Percentiles rank a stretch among this genome's conserved stretches.
Conservation (phyloP, 2,888 invertebrate genomes). For the Glomeris marginata region DNA sequence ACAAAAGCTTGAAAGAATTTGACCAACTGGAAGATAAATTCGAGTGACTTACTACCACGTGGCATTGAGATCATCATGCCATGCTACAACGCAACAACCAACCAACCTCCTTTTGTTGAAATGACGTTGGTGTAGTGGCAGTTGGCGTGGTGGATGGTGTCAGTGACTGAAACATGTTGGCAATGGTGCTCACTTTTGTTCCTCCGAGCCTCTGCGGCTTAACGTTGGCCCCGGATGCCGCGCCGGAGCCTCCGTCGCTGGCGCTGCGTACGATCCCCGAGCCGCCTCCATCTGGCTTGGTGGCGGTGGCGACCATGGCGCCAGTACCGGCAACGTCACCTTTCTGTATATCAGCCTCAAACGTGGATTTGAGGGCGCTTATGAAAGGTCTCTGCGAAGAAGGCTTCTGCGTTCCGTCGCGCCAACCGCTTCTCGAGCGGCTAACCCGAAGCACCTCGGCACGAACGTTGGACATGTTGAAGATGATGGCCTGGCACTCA, state of each 20-base stretch:
- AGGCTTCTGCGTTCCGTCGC: constrained; percentile 12
- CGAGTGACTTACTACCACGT: too few relatives aligned
- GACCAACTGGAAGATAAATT: too few relatives aligned
- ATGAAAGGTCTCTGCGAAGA: constrained; percentile 10
- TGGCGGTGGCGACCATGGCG: background rate
- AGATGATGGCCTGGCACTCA: background rate
- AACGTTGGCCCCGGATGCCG: background rate
- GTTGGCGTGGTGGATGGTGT: constrained; percentile 5
- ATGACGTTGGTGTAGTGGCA: too few relatives aligned
- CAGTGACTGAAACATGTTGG: constrained; percentile 66
- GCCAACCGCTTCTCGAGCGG: constrained; percentile 23
- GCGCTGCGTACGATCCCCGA: background rate
- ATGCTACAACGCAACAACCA: too few relatives aligned
- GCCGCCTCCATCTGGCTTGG: background rate
- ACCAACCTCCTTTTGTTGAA: too few relatives aligned
- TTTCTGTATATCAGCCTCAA: constrained; percentile 4
- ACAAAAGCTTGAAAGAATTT: too few relatives aligned
- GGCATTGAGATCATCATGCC: too few relatives aligned
- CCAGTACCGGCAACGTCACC: background rate
- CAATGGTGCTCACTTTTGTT: constrained; percentile 37
- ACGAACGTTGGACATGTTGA: constrained; percentile 22
- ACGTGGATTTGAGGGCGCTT: constrained; percentile 11
- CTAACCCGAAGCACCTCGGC: constrained; percentile 23
- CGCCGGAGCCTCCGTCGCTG: background rate
- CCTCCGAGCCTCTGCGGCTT: constrained; percentile 12